phyloP scores from a whole-genome alignment of 1,140 invertebrate genomes.

The Eurosta solidaginis region DNA sequence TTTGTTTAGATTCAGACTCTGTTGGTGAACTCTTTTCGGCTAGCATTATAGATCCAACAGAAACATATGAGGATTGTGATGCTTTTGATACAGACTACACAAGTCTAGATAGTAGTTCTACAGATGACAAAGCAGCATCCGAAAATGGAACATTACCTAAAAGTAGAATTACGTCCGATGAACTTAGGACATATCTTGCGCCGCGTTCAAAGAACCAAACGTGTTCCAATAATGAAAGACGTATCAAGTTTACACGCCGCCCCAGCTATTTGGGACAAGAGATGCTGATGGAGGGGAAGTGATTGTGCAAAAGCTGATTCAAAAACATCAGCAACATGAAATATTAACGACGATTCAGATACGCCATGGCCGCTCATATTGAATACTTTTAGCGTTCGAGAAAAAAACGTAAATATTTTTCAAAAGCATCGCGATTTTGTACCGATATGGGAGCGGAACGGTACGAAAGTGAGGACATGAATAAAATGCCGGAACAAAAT shows the following conservation, averaged over 20 bases:
- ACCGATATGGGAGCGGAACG: background rate
- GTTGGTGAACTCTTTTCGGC: background rate
- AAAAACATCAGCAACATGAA: background rate
- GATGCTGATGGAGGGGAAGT: background rate
- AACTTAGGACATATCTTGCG: background rate
- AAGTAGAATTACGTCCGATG: background rate
- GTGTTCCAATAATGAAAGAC: background rate
- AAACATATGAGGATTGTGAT: constrained; percentile 12
- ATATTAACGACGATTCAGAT: background rate
- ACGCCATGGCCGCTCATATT: background rate
- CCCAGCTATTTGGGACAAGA: background rate
- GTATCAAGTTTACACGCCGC: background rate
- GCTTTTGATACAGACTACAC: constrained; percentile 5
- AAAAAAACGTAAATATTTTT: background rate
- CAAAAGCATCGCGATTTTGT: background rate
- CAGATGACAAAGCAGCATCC: background rate
- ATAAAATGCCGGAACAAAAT: too few relatives aligned
- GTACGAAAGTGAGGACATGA: background rate
- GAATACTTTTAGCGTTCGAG: background rate
- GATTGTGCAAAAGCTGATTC: background rate
- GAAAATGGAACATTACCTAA: background rate
- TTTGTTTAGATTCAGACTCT: constrained; percentile 3
- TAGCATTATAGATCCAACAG: constrained; percentile 1
- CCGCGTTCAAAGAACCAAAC: background rate
- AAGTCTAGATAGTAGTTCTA: background rate